phyloP scores from a whole-genome alignment of 2,888 invertebrate species.

The Cephalotes varians region DNA sequence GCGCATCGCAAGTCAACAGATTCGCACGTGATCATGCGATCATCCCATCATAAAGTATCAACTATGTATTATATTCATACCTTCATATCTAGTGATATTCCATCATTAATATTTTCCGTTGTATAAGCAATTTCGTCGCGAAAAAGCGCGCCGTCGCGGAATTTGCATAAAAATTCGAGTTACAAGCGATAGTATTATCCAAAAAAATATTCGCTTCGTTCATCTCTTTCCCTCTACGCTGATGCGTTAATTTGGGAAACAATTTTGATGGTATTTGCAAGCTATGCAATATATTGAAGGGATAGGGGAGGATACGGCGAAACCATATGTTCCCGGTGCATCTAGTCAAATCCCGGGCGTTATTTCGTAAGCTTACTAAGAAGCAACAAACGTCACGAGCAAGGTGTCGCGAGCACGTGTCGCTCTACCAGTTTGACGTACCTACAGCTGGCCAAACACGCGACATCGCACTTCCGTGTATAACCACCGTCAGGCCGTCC shows the following conservation, averaged over 20 bases:
- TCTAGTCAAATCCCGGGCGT: background rate
- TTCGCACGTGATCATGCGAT: background rate
- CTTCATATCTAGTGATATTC: background rate
- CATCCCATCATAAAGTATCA: background rate
- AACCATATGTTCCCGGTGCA: background rate
- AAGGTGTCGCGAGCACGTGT: conserved; percentile 50
- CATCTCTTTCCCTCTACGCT: too few relatives aligned
- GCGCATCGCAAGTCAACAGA: background rate
- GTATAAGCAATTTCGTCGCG: conserved; percentile 9
- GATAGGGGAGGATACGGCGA: background rate
- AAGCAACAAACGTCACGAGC: conserved; percentile 45
- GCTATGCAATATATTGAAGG: background rate
- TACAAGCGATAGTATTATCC: background rate
- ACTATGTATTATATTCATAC: conserved; percentile 10
- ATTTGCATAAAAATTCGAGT: conserved; percentile 13
- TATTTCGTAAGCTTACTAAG: conserved; percentile 41
- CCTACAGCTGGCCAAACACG: conserved; percentile 58
- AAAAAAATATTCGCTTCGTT: background rate
- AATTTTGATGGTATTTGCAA: background rate
- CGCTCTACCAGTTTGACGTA: conserved; percentile 47
- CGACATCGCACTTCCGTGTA: conserved; percentile 53
- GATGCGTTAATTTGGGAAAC: background rate
- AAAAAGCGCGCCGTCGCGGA: background rate
- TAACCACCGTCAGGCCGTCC: conserved; percentile 49
- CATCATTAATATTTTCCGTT: conserved; percentile 3